These are phyloP conservation scores for Cosmorhoe ocellata DNA, from an alignment of 2,888 invertebrate genomes.

Conservation along the genomic window DNA sequence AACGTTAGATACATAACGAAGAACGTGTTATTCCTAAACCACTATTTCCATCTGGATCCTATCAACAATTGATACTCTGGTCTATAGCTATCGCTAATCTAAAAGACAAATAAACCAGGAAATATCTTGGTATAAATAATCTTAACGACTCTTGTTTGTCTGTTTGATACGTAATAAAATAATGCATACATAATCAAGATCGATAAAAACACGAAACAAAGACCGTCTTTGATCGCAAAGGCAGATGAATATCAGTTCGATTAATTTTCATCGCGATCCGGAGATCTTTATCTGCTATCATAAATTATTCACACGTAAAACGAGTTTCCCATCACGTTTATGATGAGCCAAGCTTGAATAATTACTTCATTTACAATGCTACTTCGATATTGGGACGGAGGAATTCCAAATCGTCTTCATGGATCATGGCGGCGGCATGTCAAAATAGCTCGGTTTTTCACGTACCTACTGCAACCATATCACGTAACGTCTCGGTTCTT, in stretches of 20 bases:
- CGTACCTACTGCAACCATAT: conserved; percentile 46
- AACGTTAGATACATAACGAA: no score
- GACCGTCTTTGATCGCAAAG: conserved; percentile 17
- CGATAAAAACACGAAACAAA: conserved; percentile 10
- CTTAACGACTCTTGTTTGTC: no score
- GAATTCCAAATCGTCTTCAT: conserved; percentile 52
- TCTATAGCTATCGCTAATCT: no score
- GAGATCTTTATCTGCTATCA: conserved; percentile 20
- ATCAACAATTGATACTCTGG: no score
- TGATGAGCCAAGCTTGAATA: conserved; percentile 60
- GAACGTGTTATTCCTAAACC: no score
- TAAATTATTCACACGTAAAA: conserved; percentile 37
- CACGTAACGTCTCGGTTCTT: conserved; percentile 51
- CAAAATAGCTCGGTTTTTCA: conserved; percentile 48
- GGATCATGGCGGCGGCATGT: conserved; percentile 47
- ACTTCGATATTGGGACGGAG: conserved; percentile 48
- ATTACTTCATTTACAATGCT: conserved; percentile 57
- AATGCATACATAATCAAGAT: background rate
- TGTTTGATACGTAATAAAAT: no score
- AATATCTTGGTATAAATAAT: no score
- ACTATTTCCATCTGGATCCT: no score
- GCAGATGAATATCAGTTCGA: conserved; percentile 17
- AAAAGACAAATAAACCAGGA: no score
- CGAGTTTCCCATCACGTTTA: conserved; percentile 55
- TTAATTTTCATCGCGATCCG: conserved; percentile 25